Conservation (phyloP, 2,113 vertebrate genomes). For the Daubentonia madagascariensis region DNA sequence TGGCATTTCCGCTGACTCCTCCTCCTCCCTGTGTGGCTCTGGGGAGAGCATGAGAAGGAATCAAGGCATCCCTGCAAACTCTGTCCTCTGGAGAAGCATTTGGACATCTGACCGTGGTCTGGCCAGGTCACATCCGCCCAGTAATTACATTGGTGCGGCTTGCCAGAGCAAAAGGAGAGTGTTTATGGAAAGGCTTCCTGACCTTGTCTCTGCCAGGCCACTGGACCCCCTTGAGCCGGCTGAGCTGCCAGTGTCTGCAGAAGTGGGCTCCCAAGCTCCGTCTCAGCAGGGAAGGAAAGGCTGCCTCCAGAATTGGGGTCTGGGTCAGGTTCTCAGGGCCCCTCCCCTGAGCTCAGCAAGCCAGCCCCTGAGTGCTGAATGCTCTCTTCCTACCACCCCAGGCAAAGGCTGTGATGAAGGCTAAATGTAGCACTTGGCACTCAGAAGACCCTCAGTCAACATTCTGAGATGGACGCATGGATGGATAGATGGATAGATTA, state of each 20-base stretch:
- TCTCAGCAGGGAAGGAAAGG: background rate
- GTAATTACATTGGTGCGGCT: background rate
- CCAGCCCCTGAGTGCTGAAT: background rate
- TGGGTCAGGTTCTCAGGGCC: background rate
- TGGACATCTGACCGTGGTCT: background rate
- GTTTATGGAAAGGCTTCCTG: background rate
- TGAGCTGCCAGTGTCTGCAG: background rate
- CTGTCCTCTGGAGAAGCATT: background rate
- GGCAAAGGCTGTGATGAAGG: background rate
- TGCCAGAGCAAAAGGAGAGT: conserved; percentile 8
- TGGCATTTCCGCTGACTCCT: background rate
- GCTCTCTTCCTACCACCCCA: background rate
- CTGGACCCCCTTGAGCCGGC: background rate
- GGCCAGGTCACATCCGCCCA: background rate
- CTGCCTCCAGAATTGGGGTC: background rate
- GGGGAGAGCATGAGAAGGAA: background rate
- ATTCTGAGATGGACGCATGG: background rate
- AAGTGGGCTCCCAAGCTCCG: background rate
- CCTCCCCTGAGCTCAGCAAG: background rate
- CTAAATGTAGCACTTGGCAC: background rate
- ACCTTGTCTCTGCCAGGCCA: background rate
- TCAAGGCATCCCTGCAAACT: background rate
- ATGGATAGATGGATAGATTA: background rate
- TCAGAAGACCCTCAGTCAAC: background rate
- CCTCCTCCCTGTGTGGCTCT: background rate